Evolutionary conservation across 2,888 invertebrate genomes (phyloP).

Genomic region (Drosophila anceps): DNA sequence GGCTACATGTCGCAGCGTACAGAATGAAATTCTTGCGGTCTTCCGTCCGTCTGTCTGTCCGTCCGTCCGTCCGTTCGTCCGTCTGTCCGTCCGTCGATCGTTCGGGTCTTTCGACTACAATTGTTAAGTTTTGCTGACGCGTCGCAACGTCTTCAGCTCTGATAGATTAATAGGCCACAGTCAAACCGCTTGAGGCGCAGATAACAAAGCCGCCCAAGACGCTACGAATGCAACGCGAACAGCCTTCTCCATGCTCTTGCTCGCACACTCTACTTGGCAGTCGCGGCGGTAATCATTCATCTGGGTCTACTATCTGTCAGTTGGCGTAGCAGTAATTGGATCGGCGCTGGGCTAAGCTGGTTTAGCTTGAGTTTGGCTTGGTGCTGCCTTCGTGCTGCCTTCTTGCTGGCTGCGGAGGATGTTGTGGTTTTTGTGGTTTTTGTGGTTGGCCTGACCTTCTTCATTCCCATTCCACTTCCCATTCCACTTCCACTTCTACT

Average conservation of each 20-base stretch:
- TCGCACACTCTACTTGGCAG: neutral
- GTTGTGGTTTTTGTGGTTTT: conserved; percentile 63
- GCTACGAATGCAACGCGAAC: conserved; percentile 21
- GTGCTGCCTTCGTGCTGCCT: no score
- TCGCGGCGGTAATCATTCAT: conserved; percentile 38
- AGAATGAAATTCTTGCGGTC: conserved; percentile 54
- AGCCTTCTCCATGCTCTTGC: neutral
- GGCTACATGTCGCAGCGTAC: conserved; percentile 38
- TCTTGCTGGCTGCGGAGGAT: conserved; percentile 48
- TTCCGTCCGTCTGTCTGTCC: neutral
- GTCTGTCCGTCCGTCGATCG: neutral
- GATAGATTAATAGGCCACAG: conserved; percentile 78
- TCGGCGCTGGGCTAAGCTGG: conserved; percentile 27
- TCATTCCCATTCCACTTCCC: no score
- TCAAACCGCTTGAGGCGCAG: conserved; percentile 43
- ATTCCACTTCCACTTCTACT: conserved; percentile 1
- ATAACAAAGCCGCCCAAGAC: conserved; percentile 49
- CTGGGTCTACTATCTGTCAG: conserved; percentile 47
- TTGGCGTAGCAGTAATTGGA: conserved; percentile 48
- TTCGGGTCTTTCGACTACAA: neutral
- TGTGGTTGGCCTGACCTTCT: conserved; percentile 52
- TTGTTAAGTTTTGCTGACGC: conserved; percentile 22
- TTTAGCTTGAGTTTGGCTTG: neutral
- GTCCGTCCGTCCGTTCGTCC: neutral
- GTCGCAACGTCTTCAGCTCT: conserved; percentile 46